Conservation (phyloP, 2,797 vertebrate species). For the Cetoscarus ocellatus region DNA sequence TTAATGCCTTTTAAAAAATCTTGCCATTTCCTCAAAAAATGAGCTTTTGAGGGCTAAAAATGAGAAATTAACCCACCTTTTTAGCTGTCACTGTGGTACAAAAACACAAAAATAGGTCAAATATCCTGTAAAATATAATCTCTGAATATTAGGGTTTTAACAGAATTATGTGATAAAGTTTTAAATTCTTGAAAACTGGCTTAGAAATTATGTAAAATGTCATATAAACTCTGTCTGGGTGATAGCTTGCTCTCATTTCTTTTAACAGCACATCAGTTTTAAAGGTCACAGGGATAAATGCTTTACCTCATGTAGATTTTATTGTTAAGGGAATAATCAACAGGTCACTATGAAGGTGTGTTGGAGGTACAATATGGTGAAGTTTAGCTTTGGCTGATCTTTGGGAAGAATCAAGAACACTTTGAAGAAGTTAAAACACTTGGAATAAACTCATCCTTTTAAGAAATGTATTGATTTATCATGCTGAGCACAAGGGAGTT, state of each 20-base stretch:
- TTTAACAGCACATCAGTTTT: neutral
- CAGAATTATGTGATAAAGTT: neutral
- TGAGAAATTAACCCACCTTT: no score
- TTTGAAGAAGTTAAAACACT: constrained; percentile 9
- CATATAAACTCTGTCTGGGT: neutral
- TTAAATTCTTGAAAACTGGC: neutral
- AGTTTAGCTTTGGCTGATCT: neutral
- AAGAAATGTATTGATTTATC: neutral
- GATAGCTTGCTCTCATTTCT: neutral
- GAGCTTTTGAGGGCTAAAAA: no score
- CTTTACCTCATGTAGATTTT: neutral
- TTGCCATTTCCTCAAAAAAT: no score
- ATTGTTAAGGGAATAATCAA: neutral
- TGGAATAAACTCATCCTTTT: neutral
- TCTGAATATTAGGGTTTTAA: neutral
- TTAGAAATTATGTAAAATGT: neutral
- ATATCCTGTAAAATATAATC: neutral
- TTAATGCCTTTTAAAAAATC: no score
- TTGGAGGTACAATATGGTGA: neutral
- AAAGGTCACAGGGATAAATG: neutral
- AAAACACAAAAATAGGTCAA: neutral
- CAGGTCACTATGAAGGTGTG: neutral
- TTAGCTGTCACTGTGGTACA: neutral
- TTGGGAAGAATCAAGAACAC: constrained; percentile 1
- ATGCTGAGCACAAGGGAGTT: neutral